A percentile compares a stretch with the other conserved stretches of the same genome.
phyloP scores from a whole-genome alignment of 2,797 vertebrate species.

The Sparidentex hasta region DNA sequence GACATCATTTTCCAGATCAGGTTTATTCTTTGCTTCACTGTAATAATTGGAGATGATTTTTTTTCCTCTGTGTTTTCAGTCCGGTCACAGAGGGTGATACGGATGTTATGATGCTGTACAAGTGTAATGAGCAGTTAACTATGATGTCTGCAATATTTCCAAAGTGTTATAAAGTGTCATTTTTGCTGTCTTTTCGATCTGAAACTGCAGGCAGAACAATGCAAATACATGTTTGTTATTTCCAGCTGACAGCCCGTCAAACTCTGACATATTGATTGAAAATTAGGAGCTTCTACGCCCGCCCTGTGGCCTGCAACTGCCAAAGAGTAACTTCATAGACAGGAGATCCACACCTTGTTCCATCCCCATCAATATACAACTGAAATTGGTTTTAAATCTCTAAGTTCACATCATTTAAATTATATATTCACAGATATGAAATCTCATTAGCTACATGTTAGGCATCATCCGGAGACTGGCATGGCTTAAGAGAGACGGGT shows the following conservation, averaged over 20 bases:
- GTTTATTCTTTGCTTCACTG: neutral
- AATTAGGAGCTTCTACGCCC: too few species aligned
- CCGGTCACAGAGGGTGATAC: neutral
- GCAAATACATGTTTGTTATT: conserved; percentile 23
- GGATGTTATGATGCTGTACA: neutral
- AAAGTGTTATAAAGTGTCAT: neutral
- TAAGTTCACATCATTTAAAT: too few species aligned
- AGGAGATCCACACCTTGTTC: too few species aligned
- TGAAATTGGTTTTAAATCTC: too few species aligned
- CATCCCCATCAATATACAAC: too few species aligned
- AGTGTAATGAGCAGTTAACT: neutral
- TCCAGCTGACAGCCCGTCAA: neutral
- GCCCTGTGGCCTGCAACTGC: too few species aligned
- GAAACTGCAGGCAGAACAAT: conserved; percentile 4
- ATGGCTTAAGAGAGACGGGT: too few species aligned
- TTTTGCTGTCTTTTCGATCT: conserved; percentile 6
- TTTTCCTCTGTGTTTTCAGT: neutral
- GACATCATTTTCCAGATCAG: neutral
- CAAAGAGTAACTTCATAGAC: too few species aligned
- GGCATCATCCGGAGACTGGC: too few species aligned
- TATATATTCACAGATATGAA: too few species aligned
- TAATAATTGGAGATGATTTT: conserved; percentile 1
- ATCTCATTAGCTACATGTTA: too few species aligned
- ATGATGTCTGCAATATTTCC: conserved; percentile 2
- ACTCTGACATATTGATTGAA: too few species aligned